Percentiles rank a stretch among this genome's conserved stretches.
Conservation (phyloP, 2,888 invertebrate genomes). For the Netelia inedita region DNA sequence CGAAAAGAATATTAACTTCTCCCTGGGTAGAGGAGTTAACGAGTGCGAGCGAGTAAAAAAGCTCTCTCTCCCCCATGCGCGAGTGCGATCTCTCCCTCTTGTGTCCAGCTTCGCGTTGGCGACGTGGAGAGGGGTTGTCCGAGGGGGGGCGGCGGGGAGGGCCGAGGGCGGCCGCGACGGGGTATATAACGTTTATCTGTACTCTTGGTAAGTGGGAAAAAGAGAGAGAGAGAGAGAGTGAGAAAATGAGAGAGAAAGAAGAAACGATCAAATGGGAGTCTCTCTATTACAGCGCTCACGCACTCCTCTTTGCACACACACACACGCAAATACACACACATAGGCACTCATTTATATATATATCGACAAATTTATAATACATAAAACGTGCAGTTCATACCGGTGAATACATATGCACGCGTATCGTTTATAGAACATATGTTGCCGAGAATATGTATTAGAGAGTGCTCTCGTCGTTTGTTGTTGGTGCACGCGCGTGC, state of each 20-base stretch:
- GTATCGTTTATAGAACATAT: constrained; percentile 33
- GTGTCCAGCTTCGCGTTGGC: constrained; percentile 54
- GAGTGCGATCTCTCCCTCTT: constrained; percentile 11
- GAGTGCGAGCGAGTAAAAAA: constrained; percentile 56
- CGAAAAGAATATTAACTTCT: constrained; percentile 49
- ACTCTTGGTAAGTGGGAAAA: constrained; percentile 36
- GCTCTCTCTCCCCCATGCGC: not conserved
- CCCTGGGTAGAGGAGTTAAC: constrained; percentile 48
- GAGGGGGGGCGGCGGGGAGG: constrained; percentile 16
- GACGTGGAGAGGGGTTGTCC: constrained; percentile 26
- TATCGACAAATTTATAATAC: not conserved
- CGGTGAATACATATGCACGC: not conserved
- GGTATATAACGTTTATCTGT: constrained; percentile 60
- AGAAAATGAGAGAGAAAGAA: constrained; percentile 26
- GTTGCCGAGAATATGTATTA: constrained; percentile 44
- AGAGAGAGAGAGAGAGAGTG: constrained; percentile 17
- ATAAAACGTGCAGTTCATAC: constrained; percentile 1
- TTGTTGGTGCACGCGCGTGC: constrained; percentile 58
- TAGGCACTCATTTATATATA: not conserved
- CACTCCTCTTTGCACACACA: constrained; percentile 33
- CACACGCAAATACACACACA: not conserved
- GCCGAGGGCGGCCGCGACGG: constrained; percentile 28
- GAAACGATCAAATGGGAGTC: constrained; percentile 56
- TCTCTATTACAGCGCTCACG: constrained; percentile 60
- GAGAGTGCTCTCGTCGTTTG: constrained; percentile 38